phyloP scores from a whole-genome alignment of 2,888 invertebrate species.

The Tiphia femorata region DNA sequence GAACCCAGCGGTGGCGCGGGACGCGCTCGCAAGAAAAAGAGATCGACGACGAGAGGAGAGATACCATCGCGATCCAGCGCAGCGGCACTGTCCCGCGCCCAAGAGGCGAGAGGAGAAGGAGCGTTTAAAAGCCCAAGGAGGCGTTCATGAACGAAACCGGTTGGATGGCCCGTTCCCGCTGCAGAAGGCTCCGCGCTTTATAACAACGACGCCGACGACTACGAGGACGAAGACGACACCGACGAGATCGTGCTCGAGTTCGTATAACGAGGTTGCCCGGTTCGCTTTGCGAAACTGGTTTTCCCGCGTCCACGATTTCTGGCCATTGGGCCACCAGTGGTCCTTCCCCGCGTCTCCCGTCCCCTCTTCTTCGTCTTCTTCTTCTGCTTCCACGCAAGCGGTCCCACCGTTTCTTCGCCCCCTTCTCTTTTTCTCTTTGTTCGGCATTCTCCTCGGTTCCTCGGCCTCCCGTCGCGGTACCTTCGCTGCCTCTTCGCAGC shows the following conservation, averaged over 20 bases:
- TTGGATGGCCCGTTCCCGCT: slow-evolving; percentile 15
- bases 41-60: neutral
- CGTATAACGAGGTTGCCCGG: slow-evolving; percentile 47
- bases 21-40: slow-evolving; percentile 7
- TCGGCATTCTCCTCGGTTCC: too few relatives aligned
- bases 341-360: slow-evolving; percentile 14
- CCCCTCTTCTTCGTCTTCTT: neutral
- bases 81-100: too few relatives aligned
- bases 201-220: too few relatives aligned
- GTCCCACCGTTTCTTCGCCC: neutral
- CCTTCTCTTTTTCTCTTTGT: neutral
- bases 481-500: too few relatives aligned
- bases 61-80: too few relatives aligned
- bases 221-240: too few relatives aligned
- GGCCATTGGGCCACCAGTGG: slow-evolving; percentile 36
- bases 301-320: slow-evolving; percentile 35
- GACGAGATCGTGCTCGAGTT: slow-evolving; percentile 50
- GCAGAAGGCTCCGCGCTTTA: slow-evolving; percentile 29
- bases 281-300: slow-evolving; percentile 41
- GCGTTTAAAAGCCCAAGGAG: slow-evolving; percentile 33
- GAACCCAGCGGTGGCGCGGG: too few relatives aligned
- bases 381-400: too few relatives aligned
- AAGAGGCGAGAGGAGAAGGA: slow-evolving; percentile 19
- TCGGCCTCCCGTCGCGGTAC: too few relatives aligned
- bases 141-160: slow-evolving; percentile 45